A percentile compares a stretch with the other conserved stretches of the same genome.
Evolutionary conservation across 2,797 vertebrate species (phyloP).

Genomic region (Gymnocypris eckloni): DNA sequence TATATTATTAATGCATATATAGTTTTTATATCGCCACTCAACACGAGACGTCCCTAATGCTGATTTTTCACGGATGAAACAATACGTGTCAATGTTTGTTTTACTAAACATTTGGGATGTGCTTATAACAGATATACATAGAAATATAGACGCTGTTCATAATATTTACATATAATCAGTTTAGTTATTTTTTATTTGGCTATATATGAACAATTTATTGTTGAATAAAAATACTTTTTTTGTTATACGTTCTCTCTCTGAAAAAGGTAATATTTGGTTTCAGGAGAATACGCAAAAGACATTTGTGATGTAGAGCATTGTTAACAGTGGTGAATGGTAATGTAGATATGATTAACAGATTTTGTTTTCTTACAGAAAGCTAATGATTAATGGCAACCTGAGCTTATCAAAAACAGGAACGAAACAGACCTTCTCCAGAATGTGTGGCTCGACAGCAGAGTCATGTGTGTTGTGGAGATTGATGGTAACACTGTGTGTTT

Average conservation of each 20-base stretch:
- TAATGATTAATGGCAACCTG: slow-evolving; percentile 41
- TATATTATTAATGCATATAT: no score
- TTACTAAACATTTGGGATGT: not conserved
- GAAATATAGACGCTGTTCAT: not conserved
- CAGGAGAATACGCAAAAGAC: not conserved
- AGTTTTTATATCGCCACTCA: no score
- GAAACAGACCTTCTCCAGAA: slow-evolving; percentile 67
- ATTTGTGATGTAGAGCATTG: not conserved
- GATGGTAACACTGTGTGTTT: slow-evolving; percentile 71
- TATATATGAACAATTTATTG: not conserved
- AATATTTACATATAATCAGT: not conserved
- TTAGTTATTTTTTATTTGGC: not conserved
- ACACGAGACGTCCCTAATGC: not conserved
- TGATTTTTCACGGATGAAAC: not conserved
- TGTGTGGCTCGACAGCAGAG: slow-evolving; percentile 67
- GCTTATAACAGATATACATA: not conserved
- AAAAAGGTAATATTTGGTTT: not conserved
- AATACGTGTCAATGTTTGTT: no score
- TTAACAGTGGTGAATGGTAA: not conserved
- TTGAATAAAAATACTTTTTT: not conserved
- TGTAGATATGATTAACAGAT: not conserved
- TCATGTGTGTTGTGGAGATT: slow-evolving; percentile 66
- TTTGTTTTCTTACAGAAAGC: slow-evolving; percentile 8
- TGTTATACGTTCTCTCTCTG: not conserved
- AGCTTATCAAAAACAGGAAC: not conserved